A percentile compares a stretch with the other conserved stretches of the same genome.
These are phyloP conservation scores for Hemibagrus guttatus DNA, from an alignment of 2,797 vertebrate genomes.

Conservation along the genomic window DNA sequence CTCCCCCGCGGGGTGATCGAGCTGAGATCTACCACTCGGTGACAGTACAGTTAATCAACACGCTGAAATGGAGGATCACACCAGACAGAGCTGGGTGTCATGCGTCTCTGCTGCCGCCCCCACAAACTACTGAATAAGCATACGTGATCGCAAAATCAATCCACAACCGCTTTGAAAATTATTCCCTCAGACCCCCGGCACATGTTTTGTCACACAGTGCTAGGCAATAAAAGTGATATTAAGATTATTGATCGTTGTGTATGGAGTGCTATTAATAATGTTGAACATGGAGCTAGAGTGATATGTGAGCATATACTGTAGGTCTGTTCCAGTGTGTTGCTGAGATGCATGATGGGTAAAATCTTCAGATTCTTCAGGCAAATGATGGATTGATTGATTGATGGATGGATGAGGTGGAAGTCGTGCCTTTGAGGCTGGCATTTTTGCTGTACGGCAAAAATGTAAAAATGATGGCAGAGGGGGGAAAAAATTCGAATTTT, in stretches of 20 bases:
- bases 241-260: slow-evolving; percentile 60
- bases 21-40: slow-evolving; percentile 53
- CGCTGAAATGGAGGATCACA: slow-evolving; percentile 54
- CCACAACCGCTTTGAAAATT: slow-evolving; percentile 52
- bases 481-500: not conserved
- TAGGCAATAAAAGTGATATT: slow-evolving; percentile 62
- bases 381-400: slow-evolving; percentile 50
- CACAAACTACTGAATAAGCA: slow-evolving; percentile 53
- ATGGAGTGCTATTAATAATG: slow-evolving; percentile 59
- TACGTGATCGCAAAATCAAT: slow-evolving; percentile 56
- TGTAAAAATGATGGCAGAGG: slow-evolving; percentile 5
- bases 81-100: slow-evolving; percentile 50
- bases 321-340: slow-evolving; percentile 30
- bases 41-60: slow-evolving; percentile 62
- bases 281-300: slow-evolving; percentile 47
- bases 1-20: slow-evolving; percentile 57
- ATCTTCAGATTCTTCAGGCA: slow-evolving; percentile 25
- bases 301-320: slow-evolving; percentile 41
- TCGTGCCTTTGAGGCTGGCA: slow-evolving; percentile 28
- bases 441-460: slow-evolving; percentile 10
- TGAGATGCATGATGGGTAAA: slow-evolving; percentile 51
- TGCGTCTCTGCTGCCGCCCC: slow-evolving; percentile 36
- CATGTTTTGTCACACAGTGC: slow-evolving; percentile 60
- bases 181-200: slow-evolving; percentile 56
- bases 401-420: slow-evolving; percentile 1